Evolutionary conservation across 2,888 invertebrate species (phyloP).

Genomic region (Masnerella sp.): DNA sequence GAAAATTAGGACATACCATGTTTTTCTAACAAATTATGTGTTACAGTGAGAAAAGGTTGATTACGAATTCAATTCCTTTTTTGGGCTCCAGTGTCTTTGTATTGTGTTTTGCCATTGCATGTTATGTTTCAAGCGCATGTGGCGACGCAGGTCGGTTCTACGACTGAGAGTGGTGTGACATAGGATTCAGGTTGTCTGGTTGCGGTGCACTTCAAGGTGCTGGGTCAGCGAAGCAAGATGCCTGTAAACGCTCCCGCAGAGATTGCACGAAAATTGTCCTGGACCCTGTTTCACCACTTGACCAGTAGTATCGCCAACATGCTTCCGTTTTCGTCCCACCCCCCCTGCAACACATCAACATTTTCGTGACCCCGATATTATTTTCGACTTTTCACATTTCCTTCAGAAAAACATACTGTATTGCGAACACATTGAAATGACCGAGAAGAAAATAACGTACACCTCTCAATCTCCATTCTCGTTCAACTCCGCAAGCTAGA

Average conservation of each 20-base stretch:
- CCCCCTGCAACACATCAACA: constrained; percentile 78
- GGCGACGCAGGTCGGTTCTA: constrained; percentile 77
- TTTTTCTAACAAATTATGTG: constrained; percentile 34
- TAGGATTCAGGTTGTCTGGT: constrained; percentile 77
- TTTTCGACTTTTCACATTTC: constrained; percentile 16
- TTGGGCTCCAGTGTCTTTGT: constrained; percentile 74
- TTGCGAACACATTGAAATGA: background rate
- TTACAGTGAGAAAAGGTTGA: constrained; percentile 12
- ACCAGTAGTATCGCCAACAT: constrained; percentile 77
- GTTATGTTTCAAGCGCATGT: constrained; percentile 77
- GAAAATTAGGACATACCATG: constrained; percentile 46
- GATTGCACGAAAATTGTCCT: constrained; percentile 77
- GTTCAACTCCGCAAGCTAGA: too few relatives aligned
- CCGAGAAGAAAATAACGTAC: too few relatives aligned
- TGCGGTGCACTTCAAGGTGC: constrained; percentile 78
- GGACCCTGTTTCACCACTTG: constrained; percentile 78
- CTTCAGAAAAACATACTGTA: constrained; percentile 20
- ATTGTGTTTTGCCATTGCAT: constrained; percentile 77
- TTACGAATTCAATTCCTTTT: constrained; percentile 73
- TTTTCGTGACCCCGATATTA: constrained; percentile 73
- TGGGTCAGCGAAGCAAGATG: constrained; percentile 77
- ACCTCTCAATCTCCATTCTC: too few relatives aligned
- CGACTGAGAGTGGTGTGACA: constrained; percentile 78
- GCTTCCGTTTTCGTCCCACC: constrained; percentile 77
- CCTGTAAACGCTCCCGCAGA: constrained; percentile 78